phyloP scores from a whole-genome alignment of 2,797 vertebrate species.

The Notolabrus celidotus region DNA sequence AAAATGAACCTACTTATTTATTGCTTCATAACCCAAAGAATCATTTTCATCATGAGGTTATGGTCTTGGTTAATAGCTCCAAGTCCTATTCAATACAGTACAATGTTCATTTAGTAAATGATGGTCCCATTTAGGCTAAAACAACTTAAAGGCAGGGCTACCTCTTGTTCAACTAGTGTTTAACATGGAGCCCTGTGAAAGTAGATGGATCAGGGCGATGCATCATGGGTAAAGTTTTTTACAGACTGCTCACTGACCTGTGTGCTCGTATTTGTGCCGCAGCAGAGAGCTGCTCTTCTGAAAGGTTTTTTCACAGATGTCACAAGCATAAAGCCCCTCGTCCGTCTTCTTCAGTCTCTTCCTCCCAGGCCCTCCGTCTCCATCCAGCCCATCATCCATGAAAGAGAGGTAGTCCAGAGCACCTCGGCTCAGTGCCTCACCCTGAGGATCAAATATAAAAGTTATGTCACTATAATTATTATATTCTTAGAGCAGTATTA shows the following conservation, averaged over 20 bases:
- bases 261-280: slow-evolving; percentile 90
- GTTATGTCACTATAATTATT: background rate
- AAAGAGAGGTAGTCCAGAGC: slow-evolving; percentile 81
- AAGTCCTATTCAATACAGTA: too few relatives aligned
- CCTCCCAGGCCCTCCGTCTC: slow-evolving; percentile 76
- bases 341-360: slow-evolving; percentile 87
- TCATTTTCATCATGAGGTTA: too few relatives aligned
- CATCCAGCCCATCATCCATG: slow-evolving; percentile 82
- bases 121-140: too few relatives aligned
- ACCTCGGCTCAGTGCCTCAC: slow-evolving; percentile 74
- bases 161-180: too few relatives aligned
- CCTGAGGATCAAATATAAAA: slow-evolving; percentile 56
- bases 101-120: too few relatives aligned
- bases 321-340: slow-evolving; percentile 88
- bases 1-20: too few relatives aligned
- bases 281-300: slow-evolving; percentile 91
- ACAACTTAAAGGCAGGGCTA: too few relatives aligned
- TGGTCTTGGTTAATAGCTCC: too few relatives aligned
- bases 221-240: too few relatives aligned
- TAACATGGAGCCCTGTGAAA: too few relatives aligned
- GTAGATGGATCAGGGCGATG: too few relatives aligned
- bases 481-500: background rate
- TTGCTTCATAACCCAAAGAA: too few relatives aligned
- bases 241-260: slow-evolving; percentile 75
- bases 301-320: slow-evolving; percentile 90